Evolutionary conservation across 2,888 invertebrate genomes (phyloP).

Genomic region (Sinodicranocentrus sp.): DNA sequence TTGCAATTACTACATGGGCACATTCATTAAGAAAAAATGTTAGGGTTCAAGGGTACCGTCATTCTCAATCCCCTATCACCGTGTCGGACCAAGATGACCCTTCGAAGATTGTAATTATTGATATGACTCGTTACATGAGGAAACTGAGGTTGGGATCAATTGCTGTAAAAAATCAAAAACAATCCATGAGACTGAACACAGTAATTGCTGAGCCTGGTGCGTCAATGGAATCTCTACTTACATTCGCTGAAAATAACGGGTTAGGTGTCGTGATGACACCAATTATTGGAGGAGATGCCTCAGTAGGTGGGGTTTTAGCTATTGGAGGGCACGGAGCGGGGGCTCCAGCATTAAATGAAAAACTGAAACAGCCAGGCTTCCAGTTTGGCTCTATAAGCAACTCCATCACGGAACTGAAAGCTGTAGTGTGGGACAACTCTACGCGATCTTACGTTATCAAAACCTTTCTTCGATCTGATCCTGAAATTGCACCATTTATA

Average conservation of each 20-base stretch:
- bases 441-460: slow-evolving; percentile 15
- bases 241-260: slow-evolving; percentile 56
- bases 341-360: slow-evolving; percentile 38
- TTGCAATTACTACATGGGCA: slow-evolving; percentile 58
- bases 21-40: slow-evolving; percentile 32
- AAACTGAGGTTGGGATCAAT: slow-evolving; percentile 32
- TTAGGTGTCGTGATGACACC: slow-evolving; percentile 49
- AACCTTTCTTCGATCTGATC: slow-evolving; percentile 50
- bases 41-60: slow-evolving; percentile 43
- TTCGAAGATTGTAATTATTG: slow-evolving; percentile 43
- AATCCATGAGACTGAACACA: background rate
- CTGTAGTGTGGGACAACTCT: slow-evolving; percentile 57
- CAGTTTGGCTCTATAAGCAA: slow-evolving; percentile 67
- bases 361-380: slow-evolving; percentile 7
- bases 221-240: slow-evolving; percentile 59
- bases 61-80: slow-evolving; percentile 56
- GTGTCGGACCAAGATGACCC: slow-evolving; percentile 27
- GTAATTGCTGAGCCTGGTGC: slow-evolving; percentile 58
- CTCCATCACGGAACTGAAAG: slow-evolving; percentile 52
- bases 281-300: slow-evolving; percentile 45
- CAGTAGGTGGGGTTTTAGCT: slow-evolving; percentile 67
- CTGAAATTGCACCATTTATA: slow-evolving; percentile 59
- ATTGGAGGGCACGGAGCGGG: slow-evolving; percentile 69
- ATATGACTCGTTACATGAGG: slow-evolving; percentile 52
- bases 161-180: no score